These are phyloP conservation scores for Rousettus leschenaultii DNA, from an alignment of 2,113 vertebrate genomes.

Conservation along the genomic window DNA sequence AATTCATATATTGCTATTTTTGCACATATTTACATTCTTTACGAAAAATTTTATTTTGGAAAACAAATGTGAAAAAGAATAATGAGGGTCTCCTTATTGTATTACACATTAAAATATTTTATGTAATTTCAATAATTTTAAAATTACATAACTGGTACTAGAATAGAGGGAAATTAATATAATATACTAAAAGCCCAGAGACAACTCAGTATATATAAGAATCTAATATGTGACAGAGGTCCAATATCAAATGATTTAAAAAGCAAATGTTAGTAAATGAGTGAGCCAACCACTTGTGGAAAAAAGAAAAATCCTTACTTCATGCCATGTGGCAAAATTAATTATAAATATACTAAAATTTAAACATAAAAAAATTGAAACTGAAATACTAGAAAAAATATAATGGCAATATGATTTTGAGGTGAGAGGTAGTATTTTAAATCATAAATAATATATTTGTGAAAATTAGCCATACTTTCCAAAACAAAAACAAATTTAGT, in stretches of 20 bases:
- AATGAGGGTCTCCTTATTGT: background rate
- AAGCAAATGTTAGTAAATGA: background rate
- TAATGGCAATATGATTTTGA: background rate
- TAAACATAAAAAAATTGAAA: conserved; percentile 20
- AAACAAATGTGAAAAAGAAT: background rate
- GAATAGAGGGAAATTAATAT: background rate
- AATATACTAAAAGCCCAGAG: background rate
- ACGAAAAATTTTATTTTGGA: background rate
- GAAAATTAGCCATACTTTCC: conserved; percentile 8
- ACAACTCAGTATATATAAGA: background rate
- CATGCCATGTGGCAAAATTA: background rate
- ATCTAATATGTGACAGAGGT: background rate
- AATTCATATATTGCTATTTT: background rate
- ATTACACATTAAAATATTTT: background rate
- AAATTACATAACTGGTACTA: background rate
- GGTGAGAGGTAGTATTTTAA: background rate
- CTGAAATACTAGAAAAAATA: conserved; percentile 19
- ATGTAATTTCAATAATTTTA: background rate
- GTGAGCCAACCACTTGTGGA: background rate
- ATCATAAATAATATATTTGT: conserved; percentile 12
- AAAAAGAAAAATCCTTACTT: background rate
- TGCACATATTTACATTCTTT: background rate
- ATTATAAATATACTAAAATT: background rate
- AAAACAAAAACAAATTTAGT: conserved; percentile 37
- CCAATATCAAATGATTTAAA: background rate